These are phyloP conservation scores for Callipepla californica DNA, from an alignment of 2,113 vertebrate species.

Conservation along the genomic window DNA sequence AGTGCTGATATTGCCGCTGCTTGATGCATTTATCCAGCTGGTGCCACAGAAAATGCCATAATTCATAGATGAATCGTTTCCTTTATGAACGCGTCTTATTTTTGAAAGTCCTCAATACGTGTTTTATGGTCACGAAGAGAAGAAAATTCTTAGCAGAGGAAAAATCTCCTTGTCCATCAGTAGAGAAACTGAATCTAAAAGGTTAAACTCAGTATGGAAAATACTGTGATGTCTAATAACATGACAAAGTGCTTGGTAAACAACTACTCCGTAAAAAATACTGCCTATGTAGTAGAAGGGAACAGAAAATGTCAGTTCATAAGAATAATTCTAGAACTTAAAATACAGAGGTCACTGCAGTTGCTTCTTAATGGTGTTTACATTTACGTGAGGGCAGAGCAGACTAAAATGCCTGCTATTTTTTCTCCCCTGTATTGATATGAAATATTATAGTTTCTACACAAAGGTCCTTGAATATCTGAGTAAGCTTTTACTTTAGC, in stretches of 20 bases:
- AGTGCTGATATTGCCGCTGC: not conserved
- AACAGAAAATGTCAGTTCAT: constrained; percentile 2
- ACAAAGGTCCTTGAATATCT: constrained; percentile 37
- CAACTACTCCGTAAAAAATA: constrained; percentile 7
- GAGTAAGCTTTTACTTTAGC: constrained; percentile 61
- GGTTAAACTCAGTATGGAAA: constrained; percentile 42
- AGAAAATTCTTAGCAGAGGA: constrained; percentile 51
- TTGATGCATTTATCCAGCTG: constrained; percentile 12
- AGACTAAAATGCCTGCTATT: constrained; percentile 23
- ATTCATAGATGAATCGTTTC: constrained; percentile 6
- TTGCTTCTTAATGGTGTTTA: constrained; percentile 36
- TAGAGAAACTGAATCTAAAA: constrained; percentile 66
- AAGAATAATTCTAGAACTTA: constrained; percentile 12
- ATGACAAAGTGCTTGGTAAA: not conserved
- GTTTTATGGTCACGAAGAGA: constrained; percentile 34
- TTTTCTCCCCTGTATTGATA: not conserved
- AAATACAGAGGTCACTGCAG: not conserved
- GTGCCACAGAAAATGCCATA: constrained; percentile 41
- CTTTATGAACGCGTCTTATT: constrained; percentile 17
- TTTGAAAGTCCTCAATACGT: constrained; percentile 21
- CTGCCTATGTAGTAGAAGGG: not conserved
- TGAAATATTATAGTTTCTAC: not conserved
- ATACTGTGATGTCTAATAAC: constrained; percentile 18
- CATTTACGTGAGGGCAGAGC: not conserved
- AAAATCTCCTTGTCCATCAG: constrained; percentile 56